Percentiles rank a stretch among this genome's conserved stretches.
Conservation (phyloP, 2,113 vertebrate species). For the Microtus ochrogaster region DNA sequence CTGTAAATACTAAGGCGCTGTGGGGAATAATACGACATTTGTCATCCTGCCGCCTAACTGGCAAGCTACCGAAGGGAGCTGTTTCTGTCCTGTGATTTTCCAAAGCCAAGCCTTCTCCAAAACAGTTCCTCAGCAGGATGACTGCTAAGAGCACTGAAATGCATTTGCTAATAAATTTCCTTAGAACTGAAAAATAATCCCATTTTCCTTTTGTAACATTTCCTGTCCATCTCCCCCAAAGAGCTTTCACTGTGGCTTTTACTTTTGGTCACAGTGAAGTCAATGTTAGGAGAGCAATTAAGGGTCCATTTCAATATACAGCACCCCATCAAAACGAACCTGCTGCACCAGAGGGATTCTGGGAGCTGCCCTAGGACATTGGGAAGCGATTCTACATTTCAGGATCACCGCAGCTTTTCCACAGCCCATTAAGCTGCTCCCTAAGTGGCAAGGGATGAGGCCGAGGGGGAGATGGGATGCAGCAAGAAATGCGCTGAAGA, state of each 20-base stretch:
- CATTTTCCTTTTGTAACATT: conserved; percentile 36
- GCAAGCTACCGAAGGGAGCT: conserved; percentile 19
- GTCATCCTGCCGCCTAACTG: conserved; percentile 52
- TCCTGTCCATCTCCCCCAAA: conserved; percentile 13
- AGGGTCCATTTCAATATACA: not conserved
- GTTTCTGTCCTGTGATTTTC: conserved; percentile 63
- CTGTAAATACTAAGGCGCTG: conserved; percentile 47
- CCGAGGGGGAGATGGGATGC: not conserved
- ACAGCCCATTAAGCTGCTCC: conserved; percentile 26
- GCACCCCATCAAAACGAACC: not conserved
- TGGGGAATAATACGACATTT: conserved; percentile 57
- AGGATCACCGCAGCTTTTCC: not conserved
- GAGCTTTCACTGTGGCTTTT: conserved; percentile 7
- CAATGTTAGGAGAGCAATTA: not conserved
- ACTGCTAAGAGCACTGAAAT: conserved; percentile 45
- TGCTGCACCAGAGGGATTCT: not conserved
- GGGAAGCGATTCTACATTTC: conserved; percentile 41
- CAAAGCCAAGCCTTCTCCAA: conserved; percentile 57
- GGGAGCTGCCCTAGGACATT: not conserved
- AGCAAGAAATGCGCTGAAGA: conserved; percentile 27
- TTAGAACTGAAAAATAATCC: conserved; percentile 43
- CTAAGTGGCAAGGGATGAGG: conserved; percentile 29
- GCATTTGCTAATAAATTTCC: conserved; percentile 63
- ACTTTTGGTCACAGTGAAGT: conserved; percentile 23
- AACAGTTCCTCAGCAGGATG: conserved; percentile 43